phyloP scores from a whole-genome alignment of 2,113 vertebrate genomes.

The Fulica atra region DNA sequence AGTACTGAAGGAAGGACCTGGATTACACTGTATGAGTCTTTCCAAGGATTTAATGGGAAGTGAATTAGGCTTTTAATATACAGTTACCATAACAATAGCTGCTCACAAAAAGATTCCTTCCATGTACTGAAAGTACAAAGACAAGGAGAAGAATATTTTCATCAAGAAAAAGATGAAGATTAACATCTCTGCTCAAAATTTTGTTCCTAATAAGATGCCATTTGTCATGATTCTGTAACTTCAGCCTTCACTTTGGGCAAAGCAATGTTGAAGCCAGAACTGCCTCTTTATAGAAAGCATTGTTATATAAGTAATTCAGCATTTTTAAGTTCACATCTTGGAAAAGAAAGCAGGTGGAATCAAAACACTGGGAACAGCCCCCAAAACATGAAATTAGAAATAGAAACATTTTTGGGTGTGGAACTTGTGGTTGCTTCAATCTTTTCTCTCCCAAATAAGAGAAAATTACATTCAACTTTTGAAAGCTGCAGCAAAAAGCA shows the following conservation, averaged over 20 bases:
- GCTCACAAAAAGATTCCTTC: constrained; percentile 26
- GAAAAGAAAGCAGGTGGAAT: not conserved
- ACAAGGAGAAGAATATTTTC: not conserved
- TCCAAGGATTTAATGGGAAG: constrained; percentile 21
- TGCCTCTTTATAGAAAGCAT: not conserved
- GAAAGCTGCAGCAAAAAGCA: not conserved
- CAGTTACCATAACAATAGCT: constrained; percentile 62
- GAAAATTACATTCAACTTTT: not conserved
- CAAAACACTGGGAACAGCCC: not conserved
- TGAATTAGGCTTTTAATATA: constrained; percentile 50
- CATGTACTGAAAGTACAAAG: not conserved
- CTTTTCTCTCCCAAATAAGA: not conserved
- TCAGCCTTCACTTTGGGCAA: not conserved
- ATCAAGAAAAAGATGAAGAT: not conserved
- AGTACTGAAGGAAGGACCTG: not conserved
- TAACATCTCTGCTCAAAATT: not conserved
- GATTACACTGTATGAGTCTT: not conserved
- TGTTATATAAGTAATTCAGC: not conserved
- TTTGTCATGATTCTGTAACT: not conserved
- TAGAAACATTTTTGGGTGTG: not conserved
- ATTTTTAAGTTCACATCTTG: not conserved
- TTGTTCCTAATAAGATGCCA: not conserved
- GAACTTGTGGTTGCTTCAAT: not conserved
- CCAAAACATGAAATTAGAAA: not conserved
- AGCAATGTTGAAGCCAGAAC: not conserved